Conservation (phyloP, 2,888 invertebrate genomes). For the Acleris sparsana region DNA sequence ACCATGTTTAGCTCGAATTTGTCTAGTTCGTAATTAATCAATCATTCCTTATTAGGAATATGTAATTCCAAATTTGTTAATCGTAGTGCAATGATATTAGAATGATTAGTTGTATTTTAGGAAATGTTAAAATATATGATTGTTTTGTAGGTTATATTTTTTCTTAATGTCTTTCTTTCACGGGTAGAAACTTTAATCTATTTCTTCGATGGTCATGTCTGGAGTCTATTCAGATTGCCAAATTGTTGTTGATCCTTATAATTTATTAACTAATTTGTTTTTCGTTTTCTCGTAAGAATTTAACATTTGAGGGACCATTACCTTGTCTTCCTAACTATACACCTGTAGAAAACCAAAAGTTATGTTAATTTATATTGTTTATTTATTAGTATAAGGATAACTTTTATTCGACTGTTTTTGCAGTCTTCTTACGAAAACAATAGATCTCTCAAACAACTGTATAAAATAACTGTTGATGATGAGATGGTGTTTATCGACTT, state of each 20-base stretch:
- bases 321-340: constrained; percentile 72
- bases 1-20: constrained; percentile 70
- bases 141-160: constrained; percentile 35
- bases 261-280: constrained; percentile 57
- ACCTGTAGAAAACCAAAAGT: constrained; percentile 77
- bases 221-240: constrained; percentile 45
- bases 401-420: constrained; percentile 42
- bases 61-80: constrained; percentile 74
- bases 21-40: constrained; percentile 68
- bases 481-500: neutral
- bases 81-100: constrained; percentile 80
- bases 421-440: constrained; percentile 28
- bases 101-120: constrained; percentile 57
- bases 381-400: constrained; percentile 67
- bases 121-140: constrained; percentile 36
- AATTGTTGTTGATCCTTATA: constrained; percentile 60
- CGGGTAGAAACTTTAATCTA: constrained; percentile 44
- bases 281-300: constrained; percentile 51
- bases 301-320: constrained; percentile 65
- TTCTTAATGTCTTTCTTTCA: constrained; percentile 37
- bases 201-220: constrained; percentile 40
- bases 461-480: constrained; percentile 9
- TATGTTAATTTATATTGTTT: constrained; percentile 67
- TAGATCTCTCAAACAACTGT: constrained; percentile 39
- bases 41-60: constrained; percentile 75